Evolutionary conservation across 1,140 invertebrate species (phyloP).

Genomic region (Hirudo medicinalis): DNA sequence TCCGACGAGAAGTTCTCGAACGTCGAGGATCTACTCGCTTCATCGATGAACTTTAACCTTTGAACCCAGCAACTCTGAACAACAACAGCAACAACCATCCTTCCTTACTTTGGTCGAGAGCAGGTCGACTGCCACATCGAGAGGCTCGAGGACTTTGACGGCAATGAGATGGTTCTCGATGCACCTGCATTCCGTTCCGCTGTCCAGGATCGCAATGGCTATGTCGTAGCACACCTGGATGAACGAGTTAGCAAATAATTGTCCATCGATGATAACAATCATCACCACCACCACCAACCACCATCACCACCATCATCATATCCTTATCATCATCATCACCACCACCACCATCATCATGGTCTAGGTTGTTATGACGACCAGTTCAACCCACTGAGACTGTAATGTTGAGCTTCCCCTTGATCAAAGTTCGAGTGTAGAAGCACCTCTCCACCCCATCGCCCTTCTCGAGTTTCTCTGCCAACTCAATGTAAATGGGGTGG

Average conservation of each 20-base stretch:
- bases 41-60: too few relatives aligned
- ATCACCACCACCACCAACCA: neutral
- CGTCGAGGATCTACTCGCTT: too few relatives aligned
- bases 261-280: neutral
- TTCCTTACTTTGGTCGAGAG: conserved; percentile 36
- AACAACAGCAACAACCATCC: neutral
- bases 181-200: conserved; percentile 35
- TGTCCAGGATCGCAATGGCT: conserved; percentile 29
- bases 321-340: neutral
- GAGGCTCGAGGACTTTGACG: conserved; percentile 34
- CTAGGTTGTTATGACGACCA: too few relatives aligned
- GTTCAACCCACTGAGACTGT: too few relatives aligned
- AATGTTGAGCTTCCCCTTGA: too few relatives aligned
- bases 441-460: too few relatives aligned
- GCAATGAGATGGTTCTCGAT: conserved; percentile 32
- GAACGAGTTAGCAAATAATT: neutral
- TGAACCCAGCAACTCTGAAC: neutral
- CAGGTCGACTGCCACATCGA: conserved; percentile 37
- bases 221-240: conserved; percentile 37
- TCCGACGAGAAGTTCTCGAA: too few relatives aligned
- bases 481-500: too few relatives aligned
- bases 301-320: conserved; percentile 19
- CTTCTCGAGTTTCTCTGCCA: too few relatives aligned
- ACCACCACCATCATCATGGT: neutral
- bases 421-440: too few relatives aligned